Percentiles rank a stretch among this genome's conserved stretches.
phyloP scores from a whole-genome alignment of 2,888 invertebrate genomes.

The Drosophila prostipennis region DNA sequence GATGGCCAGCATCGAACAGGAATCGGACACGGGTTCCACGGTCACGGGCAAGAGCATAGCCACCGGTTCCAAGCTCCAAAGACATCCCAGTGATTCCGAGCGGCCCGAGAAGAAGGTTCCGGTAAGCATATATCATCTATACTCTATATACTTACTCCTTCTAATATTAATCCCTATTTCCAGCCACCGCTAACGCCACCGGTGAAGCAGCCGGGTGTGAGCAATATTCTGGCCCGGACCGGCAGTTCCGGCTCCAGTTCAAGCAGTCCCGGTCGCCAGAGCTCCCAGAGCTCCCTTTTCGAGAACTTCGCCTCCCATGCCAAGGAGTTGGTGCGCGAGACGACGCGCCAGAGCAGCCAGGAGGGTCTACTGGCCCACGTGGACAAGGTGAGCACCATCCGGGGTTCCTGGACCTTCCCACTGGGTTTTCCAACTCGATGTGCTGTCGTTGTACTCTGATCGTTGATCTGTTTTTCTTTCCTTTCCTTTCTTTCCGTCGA shows the following conservation, averaged over 20 bases:
- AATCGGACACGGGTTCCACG: slow-evolving; percentile 90
- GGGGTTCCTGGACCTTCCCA: background rate
- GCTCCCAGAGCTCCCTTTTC: slow-evolving; percentile 93
- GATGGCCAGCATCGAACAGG: slow-evolving; percentile 85
- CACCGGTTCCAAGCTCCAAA: slow-evolving; percentile 85
- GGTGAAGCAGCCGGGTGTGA: slow-evolving; percentile 78
- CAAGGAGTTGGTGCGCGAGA: slow-evolving; percentile 94
- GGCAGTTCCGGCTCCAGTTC: slow-evolving; percentile 88
- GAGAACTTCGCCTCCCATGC: slow-evolving; percentile 95
- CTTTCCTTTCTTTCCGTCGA: slow-evolving; percentile 10
- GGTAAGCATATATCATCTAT: slow-evolving; percentile 57
- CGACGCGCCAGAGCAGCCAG: slow-evolving; percentile 94
- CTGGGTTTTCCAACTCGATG: slow-evolving; percentile 49
- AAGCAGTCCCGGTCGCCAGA: slow-evolving; percentile 86
- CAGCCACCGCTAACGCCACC: slow-evolving; percentile 74
- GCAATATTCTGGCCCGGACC: slow-evolving; percentile 87
- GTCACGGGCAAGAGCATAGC: slow-evolving; percentile 90
- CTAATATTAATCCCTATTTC: background rate
- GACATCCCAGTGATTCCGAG: slow-evolving; percentile 72
- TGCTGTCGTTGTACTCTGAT: slow-evolving; percentile 61
- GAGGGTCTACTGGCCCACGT: slow-evolving; percentile 94
- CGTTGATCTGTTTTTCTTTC: slow-evolving; percentile 28
- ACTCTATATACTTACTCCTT: no score
- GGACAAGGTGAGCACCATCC: slow-evolving; percentile 89
- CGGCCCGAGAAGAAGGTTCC: slow-evolving; percentile 75